Percentiles rank a stretch among this genome's conserved stretches.
These are phyloP conservation scores for Scatophagus argus DNA, from an alignment of 2,113 vertebrate genomes.

Conservation along the genomic window DNA sequence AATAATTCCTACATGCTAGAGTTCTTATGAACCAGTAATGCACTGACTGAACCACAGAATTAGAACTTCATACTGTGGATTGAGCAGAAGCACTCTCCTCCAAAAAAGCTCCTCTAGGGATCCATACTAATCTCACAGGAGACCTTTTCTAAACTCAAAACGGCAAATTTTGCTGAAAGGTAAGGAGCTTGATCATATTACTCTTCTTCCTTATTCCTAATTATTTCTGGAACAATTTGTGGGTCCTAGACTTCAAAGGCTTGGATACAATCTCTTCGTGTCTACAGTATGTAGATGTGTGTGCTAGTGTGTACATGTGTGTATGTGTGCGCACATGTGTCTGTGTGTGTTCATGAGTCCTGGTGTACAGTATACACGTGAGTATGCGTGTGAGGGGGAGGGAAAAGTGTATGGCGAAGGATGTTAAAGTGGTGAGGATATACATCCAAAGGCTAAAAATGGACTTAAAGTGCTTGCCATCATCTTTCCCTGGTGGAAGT, in stretches of 20 bases:
- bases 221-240: constrained; percentile 32
- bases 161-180: too few species aligned
- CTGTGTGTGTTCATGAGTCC: too few species aligned
- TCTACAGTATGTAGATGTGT: not conserved
- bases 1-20: too few species aligned
- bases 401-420: constrained; percentile 1
- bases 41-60: too few species aligned
- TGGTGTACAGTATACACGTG: constrained; percentile 27
- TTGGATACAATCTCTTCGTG: constrained; percentile 11
- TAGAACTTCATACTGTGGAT: too few species aligned
- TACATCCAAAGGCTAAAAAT: constrained; percentile 66
- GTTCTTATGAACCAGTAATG: too few species aligned
- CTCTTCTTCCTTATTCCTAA: not conserved
- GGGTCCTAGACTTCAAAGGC: constrained; percentile 45
- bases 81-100: too few species aligned
- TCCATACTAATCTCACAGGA: too few species aligned
- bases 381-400: constrained; percentile 1
- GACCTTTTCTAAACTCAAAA: too few species aligned
- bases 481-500: constrained; percentile 53
- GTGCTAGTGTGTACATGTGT: not conserved
- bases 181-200: too few species aligned
- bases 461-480: constrained; percentile 62
- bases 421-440: constrained; percentile 44
- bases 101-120: too few species aligned
- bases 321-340: not conserved